Evolutionary conservation across 2,113 vertebrate genomes (phyloP).

Genomic region (Scomber colias): DNA sequence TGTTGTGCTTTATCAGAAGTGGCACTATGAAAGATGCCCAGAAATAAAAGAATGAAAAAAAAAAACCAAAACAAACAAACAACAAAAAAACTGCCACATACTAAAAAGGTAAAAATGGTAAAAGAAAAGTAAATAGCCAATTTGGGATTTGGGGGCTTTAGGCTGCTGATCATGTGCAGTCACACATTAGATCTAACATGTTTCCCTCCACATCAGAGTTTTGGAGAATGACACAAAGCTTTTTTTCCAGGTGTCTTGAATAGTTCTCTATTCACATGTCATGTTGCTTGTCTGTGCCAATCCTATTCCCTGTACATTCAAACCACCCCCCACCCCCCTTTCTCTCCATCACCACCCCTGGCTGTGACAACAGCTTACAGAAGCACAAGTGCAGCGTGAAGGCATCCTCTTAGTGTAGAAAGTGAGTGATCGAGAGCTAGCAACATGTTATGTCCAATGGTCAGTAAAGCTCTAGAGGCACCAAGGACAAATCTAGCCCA

Average conservation of each 20-base stretch:
- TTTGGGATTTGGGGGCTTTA: constrained; percentile 18
- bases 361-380: constrained; percentile 61
- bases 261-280: constrained; percentile 42
- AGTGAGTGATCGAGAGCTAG: constrained; percentile 48
- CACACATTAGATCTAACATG: constrained; percentile 4
- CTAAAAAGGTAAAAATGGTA: constrained; percentile 15
- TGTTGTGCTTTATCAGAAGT: constrained; percentile 75
- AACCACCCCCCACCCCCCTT: constrained; percentile 19
- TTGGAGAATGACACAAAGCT: constrained; percentile 17
- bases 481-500: constrained; percentile 38
- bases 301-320: constrained; percentile 61
- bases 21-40: constrained; percentile 62
- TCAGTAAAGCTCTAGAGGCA: constrained; percentile 64
- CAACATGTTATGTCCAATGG: constrained; percentile 48
- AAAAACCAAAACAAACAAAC: background rate
- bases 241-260: constrained; percentile 48
- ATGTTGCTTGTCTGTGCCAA: constrained; percentile 54
- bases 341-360: background rate
- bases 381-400: constrained; percentile 50
- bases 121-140: constrained; percentile 28
- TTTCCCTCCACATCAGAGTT: constrained; percentile 11
- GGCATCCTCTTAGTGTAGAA: constrained; percentile 44
- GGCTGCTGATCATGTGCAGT: background rate
- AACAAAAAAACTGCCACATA: constrained; percentile 28
- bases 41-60: constrained; percentile 44